Conservation (phyloP, 2,113 vertebrate species). For the Noturus placidus region DNA sequence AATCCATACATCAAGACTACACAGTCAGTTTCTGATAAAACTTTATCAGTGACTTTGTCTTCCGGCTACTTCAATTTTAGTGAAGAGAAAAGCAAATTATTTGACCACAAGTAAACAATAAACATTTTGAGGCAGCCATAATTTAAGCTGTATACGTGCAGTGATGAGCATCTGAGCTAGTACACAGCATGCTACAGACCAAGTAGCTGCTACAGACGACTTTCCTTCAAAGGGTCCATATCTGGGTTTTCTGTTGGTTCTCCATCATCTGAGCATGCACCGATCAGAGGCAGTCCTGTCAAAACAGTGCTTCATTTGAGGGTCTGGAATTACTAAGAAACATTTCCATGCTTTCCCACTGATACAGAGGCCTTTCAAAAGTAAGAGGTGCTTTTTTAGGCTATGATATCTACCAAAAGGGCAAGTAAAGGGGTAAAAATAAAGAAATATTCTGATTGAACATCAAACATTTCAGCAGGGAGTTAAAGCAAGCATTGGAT, state of each 20-base stretch:
- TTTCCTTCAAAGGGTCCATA: neutral
- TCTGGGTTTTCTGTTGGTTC: constrained; percentile 45
- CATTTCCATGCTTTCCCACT: constrained; percentile 55
- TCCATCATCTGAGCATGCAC: constrained; percentile 45
- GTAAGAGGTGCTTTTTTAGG: constrained; percentile 57
- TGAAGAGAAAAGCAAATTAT: too few species aligned
- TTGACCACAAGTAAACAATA: neutral
- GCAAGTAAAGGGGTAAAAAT: constrained; percentile 10
- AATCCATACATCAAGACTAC: neutral
- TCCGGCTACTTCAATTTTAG: neutral
- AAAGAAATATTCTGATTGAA: constrained; percentile 43
- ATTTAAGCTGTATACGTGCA: neutral
- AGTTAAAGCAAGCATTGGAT: constrained; percentile 26
- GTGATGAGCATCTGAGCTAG: neutral
- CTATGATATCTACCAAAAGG: constrained; percentile 52
- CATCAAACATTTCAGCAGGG: constrained; percentile 57
- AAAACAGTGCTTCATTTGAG: constrained; percentile 44
- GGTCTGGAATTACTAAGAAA: constrained; percentile 50
- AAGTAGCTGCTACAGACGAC: neutral
- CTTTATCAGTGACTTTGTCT: neutral
- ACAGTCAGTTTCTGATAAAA: neutral
- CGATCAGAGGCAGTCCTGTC: constrained; percentile 58
- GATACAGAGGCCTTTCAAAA: constrained; percentile 57
- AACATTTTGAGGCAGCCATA: neutral
- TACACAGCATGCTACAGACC: neutral